Evolutionary conservation across 1,140 invertebrate species (phyloP), one percentile per base, ranked within the genome.

Genomic region (Drosophila virilis): DNA sequence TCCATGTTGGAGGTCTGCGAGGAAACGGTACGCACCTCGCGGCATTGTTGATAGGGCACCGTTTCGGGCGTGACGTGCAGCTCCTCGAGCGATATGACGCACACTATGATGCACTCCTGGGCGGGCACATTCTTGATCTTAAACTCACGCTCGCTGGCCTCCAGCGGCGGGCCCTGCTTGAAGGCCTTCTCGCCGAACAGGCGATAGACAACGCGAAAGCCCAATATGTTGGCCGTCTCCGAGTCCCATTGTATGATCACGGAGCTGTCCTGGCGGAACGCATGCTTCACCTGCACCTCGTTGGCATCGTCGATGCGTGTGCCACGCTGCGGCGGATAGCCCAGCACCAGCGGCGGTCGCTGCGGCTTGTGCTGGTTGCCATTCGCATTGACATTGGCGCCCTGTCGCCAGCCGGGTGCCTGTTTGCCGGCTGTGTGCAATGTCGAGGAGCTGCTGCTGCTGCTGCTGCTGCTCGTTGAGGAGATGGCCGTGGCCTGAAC

Each of bases 241-340:
- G 96, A 97, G 82, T 97, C 97, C 97, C 97, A 98, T 81, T 97
- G 96, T 58, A 98, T 97, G 46, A 97, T 96, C 1, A 98, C 96
- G 0, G 97, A 96, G 86, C 96, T 97, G 61, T 97, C 97, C 92
- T 97, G 96, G 69, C 97, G 93, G 78, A 96, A 95, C 0, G 97
- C 97, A 67, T 96, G 96, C 84, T 97, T 96, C 6, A 98, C 96
- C 50, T 97, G 94, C 1, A 97, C 96, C 91, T 97, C 96, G 67
- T 95, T 95, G 8, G 93, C 92, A 72, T 96, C 95, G 62, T 94
- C 94, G 48, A 92, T 89, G 9, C 89, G 91, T 71, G 93, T 91
- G 76, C 93, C 93, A 93, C 95, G 93, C 91, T 95, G 92, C 78
- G 94, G 93, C 1, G 95, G 95, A 80, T 94, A 96, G 40, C 95